Conservation (phyloP, 30 jellyfish, hydroid and myxozoan genomes). For the Chironex yamaguchii region DNA sequence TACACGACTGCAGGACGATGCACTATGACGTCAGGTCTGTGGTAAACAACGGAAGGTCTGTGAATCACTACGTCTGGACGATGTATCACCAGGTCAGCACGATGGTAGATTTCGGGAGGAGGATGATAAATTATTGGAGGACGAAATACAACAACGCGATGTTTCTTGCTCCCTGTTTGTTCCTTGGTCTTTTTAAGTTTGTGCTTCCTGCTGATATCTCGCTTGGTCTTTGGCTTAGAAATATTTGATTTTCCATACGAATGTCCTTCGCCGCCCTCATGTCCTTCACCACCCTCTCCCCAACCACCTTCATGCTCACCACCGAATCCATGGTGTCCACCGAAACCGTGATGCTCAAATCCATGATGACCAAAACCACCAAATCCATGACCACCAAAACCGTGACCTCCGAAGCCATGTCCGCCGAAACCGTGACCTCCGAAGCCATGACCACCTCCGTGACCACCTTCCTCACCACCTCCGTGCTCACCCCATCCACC, state of each 20-base stretch:
- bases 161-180: conserved; percentile 76
- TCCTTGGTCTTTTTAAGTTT: conserved; percentile 52
- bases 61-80: conserved; percentile 97
- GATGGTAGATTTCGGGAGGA: conserved; percentile 93
- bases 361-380: conserved; percentile 75
- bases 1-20: conserved; percentile 97
- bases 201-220: conserved; percentile 29
- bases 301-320: conserved; percentile 19
- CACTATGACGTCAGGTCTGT: conserved; percentile 94
- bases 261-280: conserved; percentile 81
- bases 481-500: conserved; percentile 51
- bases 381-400: conserved; percentile 14
- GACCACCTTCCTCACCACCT: conserved; percentile 59
- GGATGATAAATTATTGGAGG: conserved; percentile 96
- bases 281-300: conserved; percentile 86
- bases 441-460: conserved; percentile 35
- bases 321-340: conserved; percentile 49
- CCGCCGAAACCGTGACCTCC: conserved; percentile 8
- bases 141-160: conserved; percentile 88
- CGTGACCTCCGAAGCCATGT: conserved; percentile 16
- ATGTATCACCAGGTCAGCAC: conserved; percentile 96
- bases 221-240: conserved; percentile 20
- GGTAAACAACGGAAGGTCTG: conserved; percentile 93
- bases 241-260: conserved; percentile 67
- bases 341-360: conserved; percentile 49